Percentiles rank a stretch among this genome's conserved stretches.
phyloP scores from a whole-genome alignment of 64 coral and sea anemone species.

The Stichodactyla helianthus region DNA sequence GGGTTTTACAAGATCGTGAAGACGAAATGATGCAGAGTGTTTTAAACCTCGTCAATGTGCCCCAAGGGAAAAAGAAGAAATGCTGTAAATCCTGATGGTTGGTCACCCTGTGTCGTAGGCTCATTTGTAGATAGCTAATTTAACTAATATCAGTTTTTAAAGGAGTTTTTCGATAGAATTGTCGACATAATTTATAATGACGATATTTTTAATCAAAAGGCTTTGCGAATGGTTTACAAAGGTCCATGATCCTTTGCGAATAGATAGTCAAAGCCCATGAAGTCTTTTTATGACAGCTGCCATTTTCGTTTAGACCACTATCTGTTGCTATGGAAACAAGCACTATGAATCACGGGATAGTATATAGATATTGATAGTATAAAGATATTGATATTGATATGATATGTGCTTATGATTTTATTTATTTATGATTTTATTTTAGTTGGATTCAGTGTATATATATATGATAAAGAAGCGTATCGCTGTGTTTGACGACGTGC shows the following conservation, averaged over 20 bases:
- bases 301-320: not conserved
- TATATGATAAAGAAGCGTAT: too few species aligned
- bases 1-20: slow-evolving; percentile 84
- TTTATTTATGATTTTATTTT: slow-evolving; percentile 12
- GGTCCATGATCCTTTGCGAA: not conserved
- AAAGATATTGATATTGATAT: not conserved
- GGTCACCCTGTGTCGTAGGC: not conserved
- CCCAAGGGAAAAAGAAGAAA: slow-evolving; percentile 57
- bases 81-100: slow-evolving; percentile 63
- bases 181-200: not conserved
- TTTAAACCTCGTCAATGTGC: slow-evolving; percentile 37
- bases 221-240: not conserved
- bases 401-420: not conserved
- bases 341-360: not conserved
- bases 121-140: not conserved
- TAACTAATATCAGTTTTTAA: not conserved
- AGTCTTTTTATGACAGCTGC: not conserved
- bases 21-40: slow-evolving; percentile 81
- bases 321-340: not conserved
- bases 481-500: too few species aligned
- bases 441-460: not conserved
- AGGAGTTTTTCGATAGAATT: not conserved
- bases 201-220: not conserved
- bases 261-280: not conserved
- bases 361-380: not conserved